Evolutionary conservation across 2,797 vertebrate genomes (phyloP), one percentile per base, ranked within the genome.

Genomic region (Sebastes vulpes): DNA sequence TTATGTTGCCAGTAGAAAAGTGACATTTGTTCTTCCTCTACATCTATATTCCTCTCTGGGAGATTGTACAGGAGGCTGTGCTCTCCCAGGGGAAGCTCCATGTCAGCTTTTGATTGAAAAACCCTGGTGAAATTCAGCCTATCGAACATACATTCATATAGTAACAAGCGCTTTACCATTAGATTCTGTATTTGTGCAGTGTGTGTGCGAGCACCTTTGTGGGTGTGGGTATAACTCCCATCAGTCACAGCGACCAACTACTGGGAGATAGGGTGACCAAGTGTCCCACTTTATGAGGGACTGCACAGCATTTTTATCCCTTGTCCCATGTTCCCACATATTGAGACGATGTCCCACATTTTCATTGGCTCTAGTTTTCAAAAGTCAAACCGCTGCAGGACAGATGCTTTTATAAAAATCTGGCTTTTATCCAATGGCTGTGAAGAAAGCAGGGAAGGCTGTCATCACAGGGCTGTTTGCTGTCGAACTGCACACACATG

Each of bases 91-190:
- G 63, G 76, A 75, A 77, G 65, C 64, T 61, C 35, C 35, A 50
- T 73, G 53, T 81, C 35, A 2, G 12, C 70, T 20, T 60, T 38
- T 74, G 52, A 74, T 83, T 77, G 26, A 72, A 72, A 64, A 68
- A 67, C 69, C 14, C 14, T 61, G 54, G 20, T 75, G 10, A 59
- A 74, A 81, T 54, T 29, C 42, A 79, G 23, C 35, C 56, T 53
- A 59, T 74, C 70, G 70, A 57, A 71, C 48, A 18, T 56, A 65
- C 58, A 85, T 70, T 82, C 57, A 81, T 64, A 75, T 16, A 25
- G 54, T 57, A 79, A 81, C 16, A 18, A 46, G 59, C 35, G 16
- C 25, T 61, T n/a, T 54, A 23, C 65, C 29, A 59, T 23, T 21
- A n/a, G 10, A 52, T 25, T 48, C 6, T 65, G 72, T 53, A 58